A percentile compares a stretch with the other conserved stretches of the same genome.
phyloP scores from a whole-genome alignment of 2,797 vertebrate species.

The Eospalax fontanierii region DNA sequence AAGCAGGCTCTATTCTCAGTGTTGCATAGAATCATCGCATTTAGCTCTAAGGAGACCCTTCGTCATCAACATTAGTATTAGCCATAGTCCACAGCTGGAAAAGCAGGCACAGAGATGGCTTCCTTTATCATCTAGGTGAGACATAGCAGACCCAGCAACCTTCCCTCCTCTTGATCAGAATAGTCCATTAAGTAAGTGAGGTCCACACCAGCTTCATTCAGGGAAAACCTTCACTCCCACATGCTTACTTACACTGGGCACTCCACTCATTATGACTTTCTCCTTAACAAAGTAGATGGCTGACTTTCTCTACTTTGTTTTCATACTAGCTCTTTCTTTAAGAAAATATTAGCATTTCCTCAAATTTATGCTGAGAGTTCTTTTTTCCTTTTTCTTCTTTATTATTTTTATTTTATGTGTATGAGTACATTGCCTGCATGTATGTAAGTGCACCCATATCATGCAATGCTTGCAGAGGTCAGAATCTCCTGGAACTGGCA shows the following conservation, averaged over 20 bases:
- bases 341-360: not conserved
- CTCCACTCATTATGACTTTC: not conserved
- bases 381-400: too few relatives aligned
- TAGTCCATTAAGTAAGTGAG: not conserved
- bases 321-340: not conserved
- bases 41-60: conserved; percentile 33
- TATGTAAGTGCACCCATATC: too few relatives aligned
- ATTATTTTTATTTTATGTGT: too few relatives aligned
- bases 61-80: not conserved
- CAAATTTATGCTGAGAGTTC: not conserved
- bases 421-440: too few relatives aligned
- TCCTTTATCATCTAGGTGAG: not conserved
- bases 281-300: not conserved
- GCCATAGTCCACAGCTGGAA: not conserved
- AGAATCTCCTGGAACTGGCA: too few relatives aligned
- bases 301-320: not conserved
- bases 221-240: not conserved
- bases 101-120: not conserved
- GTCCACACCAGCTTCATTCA: not conserved
- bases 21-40: not conserved
- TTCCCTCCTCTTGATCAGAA: not conserved
- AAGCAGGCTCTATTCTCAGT: conserved; percentile 25
- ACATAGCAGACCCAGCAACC: not conserved
- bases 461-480: too few relatives aligned
- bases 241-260: not conserved